Evolutionary conservation across 2,113 vertebrate genomes (phyloP), one percentile per base, ranked within the genome.

Genomic region (Platanista minor): DNA sequence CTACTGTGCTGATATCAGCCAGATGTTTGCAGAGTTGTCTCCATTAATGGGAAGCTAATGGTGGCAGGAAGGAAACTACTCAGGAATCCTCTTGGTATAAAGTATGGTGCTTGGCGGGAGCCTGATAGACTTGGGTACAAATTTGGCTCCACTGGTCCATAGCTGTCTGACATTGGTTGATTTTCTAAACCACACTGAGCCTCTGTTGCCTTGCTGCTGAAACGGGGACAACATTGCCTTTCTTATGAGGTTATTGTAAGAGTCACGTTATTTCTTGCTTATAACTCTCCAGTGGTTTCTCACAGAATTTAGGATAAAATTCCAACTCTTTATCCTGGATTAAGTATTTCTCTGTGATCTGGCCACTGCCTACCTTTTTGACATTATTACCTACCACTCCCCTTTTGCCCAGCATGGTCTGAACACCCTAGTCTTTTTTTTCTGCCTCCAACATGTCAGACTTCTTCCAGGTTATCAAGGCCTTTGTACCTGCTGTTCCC

Each of bases 1-100:
- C 62, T 49, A 20, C 25, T 69, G 2, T 92, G 89, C 27, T 94
- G 86, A 83, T 92, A 94, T 78, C 87, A 78, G 87, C 27, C 83
- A 92, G 49, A 82, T 71, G 49, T 89, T 95, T 95, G 57, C 75
- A 77, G 46, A 87, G 33, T 54, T 71, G 9, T n/a, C 95, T 95
- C 69, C 23, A 39, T 67, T 78, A 84, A 64, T 8, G 27, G 41
- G 66, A 96, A 93, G 49, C 41, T 31, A 75, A 29, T 69, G 72
- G 21, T 33, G 43, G 72, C 66, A 66, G 87, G 69, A 89, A 86
- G 13, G 33, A 25, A 88, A 41, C 61, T 17, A 36, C 52, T 83
- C 21, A 49, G 82, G 52, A 64, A 67, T 91, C 39, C 31, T 93
- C 29, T 72, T 91, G 54, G 12, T 85, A 36, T 52, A 72, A 84